Evolutionary conservation across 1,140 invertebrate species (phyloP).

Genomic region (Antheraea pernyi): DNA sequence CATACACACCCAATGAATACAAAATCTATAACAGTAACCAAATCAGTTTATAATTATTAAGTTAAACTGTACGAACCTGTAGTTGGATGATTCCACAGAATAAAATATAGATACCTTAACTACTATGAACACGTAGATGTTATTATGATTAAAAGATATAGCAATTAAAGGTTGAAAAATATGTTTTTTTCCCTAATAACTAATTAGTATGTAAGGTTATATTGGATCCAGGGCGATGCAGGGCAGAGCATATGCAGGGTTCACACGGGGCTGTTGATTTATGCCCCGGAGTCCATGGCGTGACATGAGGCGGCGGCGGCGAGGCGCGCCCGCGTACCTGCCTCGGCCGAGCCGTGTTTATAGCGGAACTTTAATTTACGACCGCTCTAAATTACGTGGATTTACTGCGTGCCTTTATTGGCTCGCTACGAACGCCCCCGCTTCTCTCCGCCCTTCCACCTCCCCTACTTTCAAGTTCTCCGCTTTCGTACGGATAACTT

Average conservation of each 20-base stretch:
- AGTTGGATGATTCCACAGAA: too few species aligned
- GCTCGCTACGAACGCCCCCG: slow-evolving; percentile 54
- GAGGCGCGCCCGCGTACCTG: slow-evolving; percentile 51
- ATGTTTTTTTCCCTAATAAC: background rate
- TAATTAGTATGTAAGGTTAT: slow-evolving; percentile 3
- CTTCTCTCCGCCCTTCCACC: slow-evolving; percentile 44
- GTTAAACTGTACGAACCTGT: too few species aligned
- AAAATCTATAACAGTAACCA: too few species aligned
- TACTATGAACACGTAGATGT: too few species aligned
- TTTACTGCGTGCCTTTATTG: slow-evolving; percentile 76
- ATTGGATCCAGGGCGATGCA: slow-evolving; percentile 4
- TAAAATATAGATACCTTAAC: too few species aligned
- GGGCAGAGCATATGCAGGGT: slow-evolving; percentile 34
- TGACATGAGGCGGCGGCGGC: slow-evolving; percentile 34
- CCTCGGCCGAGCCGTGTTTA: slow-evolving; percentile 57
- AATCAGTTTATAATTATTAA: too few species aligned
- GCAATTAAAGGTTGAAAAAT: background rate
- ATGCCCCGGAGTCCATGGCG: slow-evolving; percentile 38
- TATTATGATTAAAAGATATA: too few species aligned
- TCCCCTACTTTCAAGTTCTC: slow-evolving; percentile 42
- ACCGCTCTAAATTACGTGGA: slow-evolving; percentile 76
- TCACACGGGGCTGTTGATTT: slow-evolving; percentile 64
- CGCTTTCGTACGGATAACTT: slow-evolving; percentile 36
- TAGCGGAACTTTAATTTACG: slow-evolving; percentile 76
- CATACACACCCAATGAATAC: too few species aligned